Percentiles rank a stretch among this genome's conserved stretches.
Conservation (phyloP, 2,888 invertebrate species). For the Erebia ligea region DNA sequence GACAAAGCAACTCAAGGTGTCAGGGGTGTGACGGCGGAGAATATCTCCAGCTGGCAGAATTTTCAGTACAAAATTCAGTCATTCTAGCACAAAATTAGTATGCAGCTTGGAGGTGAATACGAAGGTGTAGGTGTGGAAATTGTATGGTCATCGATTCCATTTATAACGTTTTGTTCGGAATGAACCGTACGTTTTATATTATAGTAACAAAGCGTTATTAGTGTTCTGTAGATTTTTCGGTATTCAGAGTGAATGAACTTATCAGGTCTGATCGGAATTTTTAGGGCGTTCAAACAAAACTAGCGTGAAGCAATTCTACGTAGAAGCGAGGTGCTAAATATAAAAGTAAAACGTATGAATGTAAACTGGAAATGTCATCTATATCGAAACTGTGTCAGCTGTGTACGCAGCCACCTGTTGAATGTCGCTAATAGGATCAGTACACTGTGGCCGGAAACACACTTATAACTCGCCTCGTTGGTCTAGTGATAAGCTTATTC, state of each 20-base stretch:
- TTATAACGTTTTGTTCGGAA: too few species aligned
- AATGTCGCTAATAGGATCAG: conserved; percentile 2
- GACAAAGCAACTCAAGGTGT: too few species aligned
- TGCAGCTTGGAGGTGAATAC: too few species aligned
- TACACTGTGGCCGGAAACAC: conserved; percentile 5
- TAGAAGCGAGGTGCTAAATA: conserved; percentile 39
- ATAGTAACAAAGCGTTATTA: too few species aligned
- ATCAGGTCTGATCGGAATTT: not conserved
- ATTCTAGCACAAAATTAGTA: too few species aligned
- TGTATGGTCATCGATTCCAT: too few species aligned
- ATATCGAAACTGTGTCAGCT: conserved; percentile 30
- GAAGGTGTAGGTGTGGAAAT: too few species aligned
- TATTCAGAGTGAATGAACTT: conserved; percentile 8
- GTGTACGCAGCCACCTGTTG: conserved; percentile 12
- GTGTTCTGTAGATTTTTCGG: not conserved
- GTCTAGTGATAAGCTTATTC: too few species aligned
- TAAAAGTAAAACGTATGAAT: conserved; percentile 34
- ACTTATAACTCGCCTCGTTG: not conserved
- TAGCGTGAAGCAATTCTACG: conserved; percentile 28
- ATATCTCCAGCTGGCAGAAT: too few species aligned
- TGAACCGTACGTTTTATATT: too few species aligned
- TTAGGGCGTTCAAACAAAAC: conserved; percentile 21
- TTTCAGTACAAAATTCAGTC: too few species aligned
- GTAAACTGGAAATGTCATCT: conserved; percentile 38
- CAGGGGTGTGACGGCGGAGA: too few species aligned